Evolutionary conservation across 2,797 vertebrate genomes (phyloP), one percentile per base, ranked within the genome.

Genomic region (Nyctalus aviator): DNA sequence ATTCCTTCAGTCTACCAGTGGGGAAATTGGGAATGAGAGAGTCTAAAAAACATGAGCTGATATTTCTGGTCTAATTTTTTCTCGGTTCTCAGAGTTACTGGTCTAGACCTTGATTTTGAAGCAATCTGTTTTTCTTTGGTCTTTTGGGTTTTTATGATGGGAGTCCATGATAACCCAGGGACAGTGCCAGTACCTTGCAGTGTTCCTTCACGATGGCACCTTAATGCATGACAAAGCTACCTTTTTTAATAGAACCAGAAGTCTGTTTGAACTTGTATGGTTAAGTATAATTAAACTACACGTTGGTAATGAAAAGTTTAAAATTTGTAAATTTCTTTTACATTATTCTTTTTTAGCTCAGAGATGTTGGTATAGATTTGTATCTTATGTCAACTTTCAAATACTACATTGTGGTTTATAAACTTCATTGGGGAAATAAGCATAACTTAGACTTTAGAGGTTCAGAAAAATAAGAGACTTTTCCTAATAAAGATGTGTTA

Each of bases 241-340:
- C 23, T 72, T 66, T 92, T 71, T 21, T 5, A 72, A 9, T 88
- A 82, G 46, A 88, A 4, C 73, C 20, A 76, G 35, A 46, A 21
- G 20, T 30, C 25, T 78, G 0, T 66, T 66, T 84, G 84, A 84
- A 75, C 27, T 81, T 84, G 35, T 41, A 15, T 90, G 53, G 53
- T 66, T 76, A 57, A 91, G 9, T 90, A 12, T 82, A 59, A 91
- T 84, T 94, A 92, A 93, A 81, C 71, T 23, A 90, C 37, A 90
- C 27, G 12, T 66, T 62, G 81, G 21, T 78, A 84, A 76, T 77
- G 57, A 66, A 35, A 53, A 66, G 30, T 59, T 88, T 94, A 75
- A 91, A 84, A 62, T 44, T 76, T 88, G 59, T 57, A 77, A 79
- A 41, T 41, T 62, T 30, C 8, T 77, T 87, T 89, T 79, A 73